phyloP scores from a whole-genome alignment of 2,888 invertebrate species.

The Helicoverpa assulta region DNA sequence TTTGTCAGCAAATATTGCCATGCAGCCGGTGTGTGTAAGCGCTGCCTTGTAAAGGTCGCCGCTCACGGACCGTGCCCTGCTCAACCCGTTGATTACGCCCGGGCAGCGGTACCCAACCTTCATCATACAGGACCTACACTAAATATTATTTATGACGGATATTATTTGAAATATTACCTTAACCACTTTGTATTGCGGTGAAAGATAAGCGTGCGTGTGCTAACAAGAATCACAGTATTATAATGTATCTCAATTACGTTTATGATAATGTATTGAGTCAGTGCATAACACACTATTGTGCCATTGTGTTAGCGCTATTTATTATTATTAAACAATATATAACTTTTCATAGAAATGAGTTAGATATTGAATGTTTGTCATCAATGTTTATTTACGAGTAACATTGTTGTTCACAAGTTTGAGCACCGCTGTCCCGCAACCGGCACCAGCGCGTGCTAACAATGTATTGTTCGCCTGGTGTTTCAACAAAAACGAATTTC shows the following conservation, averaged over 20 bases:
- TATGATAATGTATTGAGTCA: no score
- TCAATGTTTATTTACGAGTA: no score
- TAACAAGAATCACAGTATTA: no score
- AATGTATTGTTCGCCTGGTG: constrained; percentile 22
- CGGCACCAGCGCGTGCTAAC: constrained; percentile 24
- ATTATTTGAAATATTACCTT: neutral
- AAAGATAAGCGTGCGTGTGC: no score
- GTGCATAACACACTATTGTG: no score
- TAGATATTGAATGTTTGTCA: no score
- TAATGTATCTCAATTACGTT: no score
- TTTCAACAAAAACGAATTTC: constrained; percentile 27
- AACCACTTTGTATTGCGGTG: no score
- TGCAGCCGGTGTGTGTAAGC: constrained; percentile 1
- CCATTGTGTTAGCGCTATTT: no score
- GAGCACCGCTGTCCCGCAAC: neutral
- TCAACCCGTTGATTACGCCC: constrained; percentile 11
- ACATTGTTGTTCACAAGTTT: neutral
- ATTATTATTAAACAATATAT: no score
- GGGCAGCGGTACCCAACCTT: constrained; percentile 17
- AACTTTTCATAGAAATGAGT: no score
- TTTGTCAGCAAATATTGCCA: constrained; percentile 1
- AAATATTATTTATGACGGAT: neutral
- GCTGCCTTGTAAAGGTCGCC: constrained; percentile 13
- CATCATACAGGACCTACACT: neutral
- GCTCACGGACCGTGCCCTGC: constrained; percentile 17